Conservation (phyloP, 37 sponge, comb jelly and placozoan species). For the Spongilla lacustris region DNA sequence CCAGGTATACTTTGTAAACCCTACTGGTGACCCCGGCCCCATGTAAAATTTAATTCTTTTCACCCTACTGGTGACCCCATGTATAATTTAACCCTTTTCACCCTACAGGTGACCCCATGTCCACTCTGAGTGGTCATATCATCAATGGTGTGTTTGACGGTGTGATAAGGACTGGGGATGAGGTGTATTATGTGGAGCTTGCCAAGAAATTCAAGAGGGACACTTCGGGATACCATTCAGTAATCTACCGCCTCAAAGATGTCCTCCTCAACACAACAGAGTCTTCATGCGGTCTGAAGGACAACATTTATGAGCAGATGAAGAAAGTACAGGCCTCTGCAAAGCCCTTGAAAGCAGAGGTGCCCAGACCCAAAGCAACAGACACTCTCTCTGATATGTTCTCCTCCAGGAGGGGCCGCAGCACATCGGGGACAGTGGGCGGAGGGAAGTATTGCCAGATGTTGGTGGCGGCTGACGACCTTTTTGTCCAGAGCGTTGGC, state of each 20-base stretch:
- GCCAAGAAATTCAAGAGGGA: slow-evolving; percentile 33
- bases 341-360: slow-evolving; percentile 7
- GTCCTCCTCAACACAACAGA: background rate
- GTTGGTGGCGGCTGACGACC: slow-evolving; percentile 70
- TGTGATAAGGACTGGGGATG: slow-evolving; percentile 34
- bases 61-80: no score
- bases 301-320: slow-evolving; percentile 12
- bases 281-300: slow-evolving; percentile 27
- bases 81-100: background rate
- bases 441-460: slow-evolving; percentile 59
- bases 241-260: slow-evolving; percentile 46
- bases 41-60: no score
- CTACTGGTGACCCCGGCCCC: no score
- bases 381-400: background rate
- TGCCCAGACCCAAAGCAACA: background rate
- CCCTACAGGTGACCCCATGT: slow-evolving; percentile 49
- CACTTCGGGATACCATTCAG: slow-evolving; percentile 33
- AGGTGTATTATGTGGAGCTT: slow-evolving; percentile 60
- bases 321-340: slow-evolving; percentile 22
- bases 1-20: no score
- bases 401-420: background rate
- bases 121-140: slow-evolving; percentile 54
- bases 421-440: background rate
- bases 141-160: slow-evolving; percentile 68
- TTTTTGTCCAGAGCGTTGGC: slow-evolving; percentile 50